Percentiles rank a stretch among this genome's conserved stretches.
Conservation (phyloP, 2,888 invertebrate species). For the Bugulina stolonifera region DNA sequence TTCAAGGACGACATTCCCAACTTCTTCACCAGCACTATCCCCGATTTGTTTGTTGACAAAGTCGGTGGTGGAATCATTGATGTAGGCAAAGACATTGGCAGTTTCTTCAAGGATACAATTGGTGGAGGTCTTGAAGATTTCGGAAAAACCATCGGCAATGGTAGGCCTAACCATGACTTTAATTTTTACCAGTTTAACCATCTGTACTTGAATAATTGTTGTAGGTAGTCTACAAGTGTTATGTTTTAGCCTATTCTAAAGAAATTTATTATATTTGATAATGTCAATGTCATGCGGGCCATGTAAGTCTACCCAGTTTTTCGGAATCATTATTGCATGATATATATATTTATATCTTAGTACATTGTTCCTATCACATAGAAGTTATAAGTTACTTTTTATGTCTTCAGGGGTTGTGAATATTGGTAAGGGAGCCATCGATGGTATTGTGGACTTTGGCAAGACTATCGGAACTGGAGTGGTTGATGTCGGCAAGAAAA, state of each 20-base stretch:
- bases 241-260: too few relatives aligned
- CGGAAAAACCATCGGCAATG: background rate
- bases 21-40: conserved; percentile 20
- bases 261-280: too few relatives aligned
- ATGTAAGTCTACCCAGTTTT: too few relatives aligned
- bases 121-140: background rate
- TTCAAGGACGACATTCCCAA: conserved; percentile 27
- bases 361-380: too few relatives aligned
- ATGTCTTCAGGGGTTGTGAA: conserved; percentile 4
- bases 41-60: conserved; percentile 21
- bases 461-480: conserved; percentile 19
- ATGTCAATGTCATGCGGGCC: too few relatives aligned
- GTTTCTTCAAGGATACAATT: conserved; percentile 23
- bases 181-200: too few relatives aligned
- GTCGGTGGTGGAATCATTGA: conserved; percentile 26
- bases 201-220: too few relatives aligned
- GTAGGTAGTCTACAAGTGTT: too few relatives aligned
- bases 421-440: conserved; percentile 21
- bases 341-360: too few relatives aligned
- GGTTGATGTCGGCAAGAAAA: conserved; percentile 25
- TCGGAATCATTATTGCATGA: too few relatives aligned
- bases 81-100: conserved; percentile 22
- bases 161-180: too few relatives aligned
- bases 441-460: conserved; percentile 27
- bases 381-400: too few relatives aligned